phyloP scores from a whole-genome alignment of 23 tunicate species.

The Ascidia mentula region DNA sequence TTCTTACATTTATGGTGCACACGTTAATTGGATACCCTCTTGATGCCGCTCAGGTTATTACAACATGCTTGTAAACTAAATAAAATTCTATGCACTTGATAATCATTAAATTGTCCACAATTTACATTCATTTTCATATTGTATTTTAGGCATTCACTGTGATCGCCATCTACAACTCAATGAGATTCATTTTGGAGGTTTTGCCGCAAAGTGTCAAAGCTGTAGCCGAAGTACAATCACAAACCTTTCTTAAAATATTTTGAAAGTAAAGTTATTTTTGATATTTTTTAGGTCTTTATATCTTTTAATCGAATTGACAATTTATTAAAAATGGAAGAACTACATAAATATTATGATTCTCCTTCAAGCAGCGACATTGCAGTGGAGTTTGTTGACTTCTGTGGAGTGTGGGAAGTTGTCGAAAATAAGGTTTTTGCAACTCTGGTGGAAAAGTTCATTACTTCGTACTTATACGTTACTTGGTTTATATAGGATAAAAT shows the following conservation, averaged over 20 bases:
- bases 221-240: constrained; percentile 47
- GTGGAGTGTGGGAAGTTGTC: constrained; percentile 75
- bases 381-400: constrained; percentile 50
- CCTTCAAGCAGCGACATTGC: constrained; percentile 38
- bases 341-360: constrained; percentile 39
- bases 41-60: constrained; percentile 58
- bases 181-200: constrained; percentile 51
- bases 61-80: no score
- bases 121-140: neutral
- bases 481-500: no score
- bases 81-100: no score
- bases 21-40: constrained; percentile 63
- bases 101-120: neutral
- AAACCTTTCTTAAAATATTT: neutral
- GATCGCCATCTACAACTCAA: constrained; percentile 64
- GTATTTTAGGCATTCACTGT: constrained; percentile 67
- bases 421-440: constrained; percentile 36
- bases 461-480: no score
- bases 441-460: no score
- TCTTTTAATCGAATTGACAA: constrained; percentile 74
- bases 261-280: no score
- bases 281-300: constrained; percentile 42
- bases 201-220: neutral
- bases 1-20: constrained; percentile 77
- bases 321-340: constrained; percentile 70